phyloP scores from a whole-genome alignment of 2,797 vertebrate species.

The Phaenicophaeus curvirostris region DNA sequence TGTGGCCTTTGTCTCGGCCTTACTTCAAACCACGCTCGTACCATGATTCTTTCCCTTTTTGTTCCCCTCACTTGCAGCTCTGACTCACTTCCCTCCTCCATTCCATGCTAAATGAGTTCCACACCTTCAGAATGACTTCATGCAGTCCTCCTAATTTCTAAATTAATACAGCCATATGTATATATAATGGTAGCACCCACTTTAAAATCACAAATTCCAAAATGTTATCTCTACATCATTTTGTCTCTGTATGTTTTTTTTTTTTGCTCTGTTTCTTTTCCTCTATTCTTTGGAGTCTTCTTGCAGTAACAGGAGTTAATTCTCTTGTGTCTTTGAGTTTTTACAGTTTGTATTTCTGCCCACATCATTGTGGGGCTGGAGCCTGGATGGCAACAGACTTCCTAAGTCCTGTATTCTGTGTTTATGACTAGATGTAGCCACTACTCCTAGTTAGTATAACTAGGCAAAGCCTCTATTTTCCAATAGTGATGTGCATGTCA shows the following conservation, averaged over 20 bases:
- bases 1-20: not conserved
- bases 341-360: too few species aligned
- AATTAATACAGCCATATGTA: not conserved
- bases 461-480: too few species aligned
- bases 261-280: not conserved
- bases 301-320: not conserved
- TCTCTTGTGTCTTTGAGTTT: not conserved
- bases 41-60: not conserved
- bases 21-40: not conserved
- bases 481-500: too few species aligned
- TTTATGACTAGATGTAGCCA: too few species aligned
- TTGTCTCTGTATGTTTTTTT: not conserved
- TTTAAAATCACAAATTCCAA: not conserved
- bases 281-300: not conserved
- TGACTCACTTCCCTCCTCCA: not conserved
- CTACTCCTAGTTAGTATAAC: too few species aligned
- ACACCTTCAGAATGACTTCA: not conserved
- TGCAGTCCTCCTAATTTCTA: not conserved
- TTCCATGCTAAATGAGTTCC: not conserved
- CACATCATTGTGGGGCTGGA: too few species aligned
- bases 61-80: not conserved
- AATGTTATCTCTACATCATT: not conserved
- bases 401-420: too few species aligned
- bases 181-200: not conserved
- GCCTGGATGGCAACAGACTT: too few species aligned